Evolutionary conservation across 2,113 vertebrate genomes (phyloP), one percentile per base, ranked within the genome.

Genomic region (Ictalurus punctatus): DNA sequence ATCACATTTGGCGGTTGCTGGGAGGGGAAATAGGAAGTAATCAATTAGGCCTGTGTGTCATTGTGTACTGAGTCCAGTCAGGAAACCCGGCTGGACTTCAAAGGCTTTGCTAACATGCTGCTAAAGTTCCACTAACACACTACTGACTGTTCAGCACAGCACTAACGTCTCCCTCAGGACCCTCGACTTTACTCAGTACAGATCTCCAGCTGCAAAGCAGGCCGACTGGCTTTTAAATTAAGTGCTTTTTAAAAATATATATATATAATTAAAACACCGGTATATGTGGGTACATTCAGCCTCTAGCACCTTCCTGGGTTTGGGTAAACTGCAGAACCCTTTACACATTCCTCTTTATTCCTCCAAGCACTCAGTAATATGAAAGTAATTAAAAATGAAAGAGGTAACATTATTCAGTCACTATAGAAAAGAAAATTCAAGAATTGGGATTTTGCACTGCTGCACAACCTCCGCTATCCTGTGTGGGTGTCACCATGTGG

Each of bases 51-150:
- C 59, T 44, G 16, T n/a, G 56, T 71, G 58, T 48, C 52, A 76
- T 12, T 63, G 37, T 61, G 44, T 37, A 71, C 81, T 56, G 65
- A 59, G 74, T 88, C 3, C 48, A 44, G 80, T 73, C 78, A 88
- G 87, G 67, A 84, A 88, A 37, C 81, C 54, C 65, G 65, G 27
- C 71, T 78, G 71, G n/a, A 88, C 73, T 67, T 83, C 65, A 71
- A 83, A 83, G 54, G 52, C 10, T 58, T 85, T 52, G 27, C 27
- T 71, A 63, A 80, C 85, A 61, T 87, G 74, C 25, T 87, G 48
- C 56, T 85, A 21, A 71, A 54, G 52, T 37, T 86, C 30, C 76
- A 52, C 48, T 71, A 37, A 21, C 25, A 54, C 58, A 48, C 58
- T 44, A 23, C 37, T 48, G 34, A 27, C 37, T 78, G 73, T 73